Percentiles rank a stretch among this genome's conserved stretches.
These are phyloP conservation scores for Psylliodes chrysocephalus DNA, from an alignment of 2,888 invertebrate species.

Conservation along the genomic window DNA sequence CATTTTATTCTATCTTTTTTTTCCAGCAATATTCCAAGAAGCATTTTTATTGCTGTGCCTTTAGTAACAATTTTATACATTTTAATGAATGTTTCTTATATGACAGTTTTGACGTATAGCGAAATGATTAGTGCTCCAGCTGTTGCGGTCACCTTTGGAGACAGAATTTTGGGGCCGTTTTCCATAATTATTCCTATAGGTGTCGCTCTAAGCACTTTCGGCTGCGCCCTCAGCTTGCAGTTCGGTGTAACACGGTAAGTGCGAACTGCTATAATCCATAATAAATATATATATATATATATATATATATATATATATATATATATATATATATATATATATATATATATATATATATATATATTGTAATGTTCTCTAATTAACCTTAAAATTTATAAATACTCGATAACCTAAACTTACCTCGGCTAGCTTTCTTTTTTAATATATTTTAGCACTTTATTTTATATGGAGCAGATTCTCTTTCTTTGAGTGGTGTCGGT, in stretches of 20 bases:
- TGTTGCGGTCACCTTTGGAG: conserved; percentile 82
- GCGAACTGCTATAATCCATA: no score
- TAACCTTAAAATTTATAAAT: no score
- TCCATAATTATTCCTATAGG: conserved; percentile 79
- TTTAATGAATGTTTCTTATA: conserved; percentile 87
- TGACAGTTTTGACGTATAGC: conserved; percentile 78
- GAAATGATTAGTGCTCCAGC: conserved; percentile 81
- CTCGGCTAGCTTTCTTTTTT: no score
- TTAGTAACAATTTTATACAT: conserved; percentile 83
- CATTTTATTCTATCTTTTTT: conserved; percentile 11
- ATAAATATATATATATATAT: background rate
- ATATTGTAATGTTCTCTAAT: no score
- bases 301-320: no score
- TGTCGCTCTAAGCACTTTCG: conserved; percentile 81
- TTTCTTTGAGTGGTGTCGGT: no score
- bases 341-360: no score
- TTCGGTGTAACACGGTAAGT: conserved; percentile 76
- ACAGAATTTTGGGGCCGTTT: conserved; percentile 72
- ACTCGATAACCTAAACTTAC: no score
- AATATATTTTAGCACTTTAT: no score
- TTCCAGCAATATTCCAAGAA: conserved; percentile 80
- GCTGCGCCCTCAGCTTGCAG: conserved; percentile 81
- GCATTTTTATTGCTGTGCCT: conserved; percentile 84
- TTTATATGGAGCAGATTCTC: no score
- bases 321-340: no score